Base-by-base conservation (phyloP, 2,113 vertebrate species). In the Jacana jacana region DNA sequence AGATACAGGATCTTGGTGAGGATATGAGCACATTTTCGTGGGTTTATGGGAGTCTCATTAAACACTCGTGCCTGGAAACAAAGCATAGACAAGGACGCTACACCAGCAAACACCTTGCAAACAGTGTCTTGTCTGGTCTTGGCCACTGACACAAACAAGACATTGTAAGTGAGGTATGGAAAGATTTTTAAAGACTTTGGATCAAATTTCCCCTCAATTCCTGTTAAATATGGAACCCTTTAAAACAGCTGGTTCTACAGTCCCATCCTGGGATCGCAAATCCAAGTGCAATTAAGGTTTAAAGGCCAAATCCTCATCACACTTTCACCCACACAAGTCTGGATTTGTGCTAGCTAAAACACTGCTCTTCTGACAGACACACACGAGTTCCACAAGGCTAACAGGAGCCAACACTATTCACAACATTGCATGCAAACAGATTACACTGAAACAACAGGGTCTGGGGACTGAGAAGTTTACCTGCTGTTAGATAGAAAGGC, bases 1-100 rank as follows among this genome's bases (percentile, higher is more conserved):
- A 99, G 98, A 96, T 99, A 99, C 72, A 99, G 98, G 30, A 99
- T 99, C 98, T 99, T 99, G 96, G 99, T 99, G 89, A 99, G 99
- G 88, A 99, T 99, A 88, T 99, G 99, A 81, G 99, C 99, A 95
- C 99, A 99, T 99, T 99, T 98, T 95, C 99, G 97, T 18, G 99
- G 99, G 94, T 99, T 99, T 96, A 98, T 98, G 12, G 98, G 98
- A 44, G 98, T 98, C 91, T 98, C 98, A 4, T 98, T 98, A 94
- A 98, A 98, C 52, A 98, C 95, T 30, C 98, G 98, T 86, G 98
- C 98, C 98, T 98, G 91, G 48, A 93, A 98, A 90, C 40, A 95
- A 97, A 91, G 61, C 44, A 76, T 83, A 86, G 44, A 72, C 12
- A 70, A 68, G 39, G 46, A 63, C 11, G 17, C 9, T 86, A 73